These are phyloP conservation scores for Samia ricini DNA, from an alignment of 1,140 invertebrate species.

Conservation along the genomic window DNA sequence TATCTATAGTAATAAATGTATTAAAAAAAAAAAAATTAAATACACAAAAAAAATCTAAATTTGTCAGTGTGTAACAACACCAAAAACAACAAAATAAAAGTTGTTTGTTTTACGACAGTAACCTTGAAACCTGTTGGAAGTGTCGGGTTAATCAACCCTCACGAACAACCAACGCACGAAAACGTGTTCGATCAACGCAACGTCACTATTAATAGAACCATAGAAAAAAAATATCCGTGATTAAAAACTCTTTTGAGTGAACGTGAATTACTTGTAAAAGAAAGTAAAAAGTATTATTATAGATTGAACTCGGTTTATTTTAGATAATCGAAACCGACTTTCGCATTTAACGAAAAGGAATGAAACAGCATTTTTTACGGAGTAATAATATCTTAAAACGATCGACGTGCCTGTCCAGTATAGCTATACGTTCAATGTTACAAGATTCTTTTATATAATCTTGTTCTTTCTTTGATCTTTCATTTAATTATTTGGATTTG, in stretches of 20 bases:
- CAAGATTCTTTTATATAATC: background rate
- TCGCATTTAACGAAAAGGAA: background rate
- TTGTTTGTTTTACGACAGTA: slow-evolving; percentile 36
- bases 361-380: slow-evolving; percentile 3
- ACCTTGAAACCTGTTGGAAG: slow-evolving; percentile 44
- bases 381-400: slow-evolving; percentile 17
- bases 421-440: too few relatives aligned
- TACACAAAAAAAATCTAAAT: background rate
- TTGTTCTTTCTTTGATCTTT: too few relatives aligned
- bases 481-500: too few relatives aligned
- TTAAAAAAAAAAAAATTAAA: too few relatives aligned
- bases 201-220: slow-evolving; percentile 37
- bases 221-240: background rate
- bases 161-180: slow-evolving; percentile 24
- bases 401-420: slow-evolving; percentile 11
- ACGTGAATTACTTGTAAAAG: background rate
- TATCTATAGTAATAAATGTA: too few relatives aligned
- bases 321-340: slow-evolving; percentile 3
- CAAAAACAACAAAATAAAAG: slow-evolving; percentile 24
- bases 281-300: slow-evolving; percentile 6
- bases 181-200: slow-evolving; percentile 57
- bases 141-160: slow-evolving; percentile 42
- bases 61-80: background rate
- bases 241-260: background rate
- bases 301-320: background rate